Percentiles rank a stretch among this genome's conserved stretches.
phyloP scores from a whole-genome alignment of 64 coral and sea anemone genomes.

The Trachythela sp. region DNA sequence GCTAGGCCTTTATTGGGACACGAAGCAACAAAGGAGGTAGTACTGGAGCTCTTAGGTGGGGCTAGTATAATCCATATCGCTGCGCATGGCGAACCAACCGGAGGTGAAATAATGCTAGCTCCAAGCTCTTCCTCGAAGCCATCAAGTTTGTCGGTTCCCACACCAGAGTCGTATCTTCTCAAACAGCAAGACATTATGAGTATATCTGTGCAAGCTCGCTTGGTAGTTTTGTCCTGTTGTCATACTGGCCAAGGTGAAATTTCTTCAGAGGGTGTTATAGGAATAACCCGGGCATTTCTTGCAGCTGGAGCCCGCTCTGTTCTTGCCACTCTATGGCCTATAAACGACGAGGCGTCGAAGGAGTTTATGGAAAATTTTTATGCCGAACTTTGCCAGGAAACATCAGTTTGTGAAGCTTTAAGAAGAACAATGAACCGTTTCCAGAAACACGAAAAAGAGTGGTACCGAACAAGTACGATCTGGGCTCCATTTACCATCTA shows the following conservation, averaged over 20 bases:
- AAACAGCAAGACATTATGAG: not conserved
- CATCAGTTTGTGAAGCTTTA: not conserved
- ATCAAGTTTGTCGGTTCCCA: not conserved
- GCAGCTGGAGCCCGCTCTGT: not conserved
- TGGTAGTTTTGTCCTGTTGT: not conserved
- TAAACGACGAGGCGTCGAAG: not conserved
- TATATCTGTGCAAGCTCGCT: not conserved
- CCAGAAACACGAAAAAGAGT: not conserved
- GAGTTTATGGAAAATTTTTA: not conserved
- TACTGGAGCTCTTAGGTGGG: not conserved
- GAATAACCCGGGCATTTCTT: not conserved
- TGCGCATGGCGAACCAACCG: not conserved
- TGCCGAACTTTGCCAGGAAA: not conserved
- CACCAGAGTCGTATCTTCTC: not conserved
- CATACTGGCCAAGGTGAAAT: not conserved
- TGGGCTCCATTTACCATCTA: not conserved
- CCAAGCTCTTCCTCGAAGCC: not conserved
- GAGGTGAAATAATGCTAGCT: not conserved
- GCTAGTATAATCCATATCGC: not conserved
- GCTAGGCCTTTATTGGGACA: not conserved
- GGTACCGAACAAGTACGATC: not conserved
- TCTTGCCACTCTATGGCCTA: not conserved
- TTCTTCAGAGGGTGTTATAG: constrained; percentile 7
- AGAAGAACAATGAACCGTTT: not conserved
- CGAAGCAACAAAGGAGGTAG: not conserved